Conservation (phyloP, 2,113 vertebrate species). For the Ornithorhynchus anatinus region DNA sequence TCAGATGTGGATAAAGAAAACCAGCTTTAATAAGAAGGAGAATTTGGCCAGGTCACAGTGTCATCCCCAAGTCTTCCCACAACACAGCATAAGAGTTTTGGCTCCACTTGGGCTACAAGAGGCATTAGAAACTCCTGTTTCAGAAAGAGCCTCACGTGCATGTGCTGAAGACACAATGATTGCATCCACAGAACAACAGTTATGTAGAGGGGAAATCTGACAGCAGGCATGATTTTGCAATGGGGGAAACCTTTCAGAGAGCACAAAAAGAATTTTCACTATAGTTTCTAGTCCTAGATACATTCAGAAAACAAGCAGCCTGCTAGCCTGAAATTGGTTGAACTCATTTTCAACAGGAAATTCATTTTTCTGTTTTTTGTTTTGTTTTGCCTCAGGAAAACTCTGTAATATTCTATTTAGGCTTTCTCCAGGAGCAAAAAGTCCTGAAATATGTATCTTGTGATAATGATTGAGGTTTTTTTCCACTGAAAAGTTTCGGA, state of each 20-base stretch:
- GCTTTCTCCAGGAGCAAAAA: neutral
- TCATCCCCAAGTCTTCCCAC: neutral
- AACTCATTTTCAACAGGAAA: neutral
- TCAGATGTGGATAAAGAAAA: conserved; percentile 6
- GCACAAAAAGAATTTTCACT: no score
- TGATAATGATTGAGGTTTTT: neutral
- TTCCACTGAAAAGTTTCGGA: conserved; percentile 19
- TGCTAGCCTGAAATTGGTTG: neutral
- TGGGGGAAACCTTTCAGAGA: no score
- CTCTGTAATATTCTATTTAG: conserved; percentile 21
- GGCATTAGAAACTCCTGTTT: neutral
- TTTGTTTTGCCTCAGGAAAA: neutral
- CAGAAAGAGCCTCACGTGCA: neutral
- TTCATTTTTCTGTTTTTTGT: neutral
- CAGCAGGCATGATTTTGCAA: no score
- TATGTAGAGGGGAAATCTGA: no score
- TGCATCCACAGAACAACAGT: no score
- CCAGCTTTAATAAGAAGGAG: conserved; percentile 41
- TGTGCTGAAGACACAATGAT: no score
- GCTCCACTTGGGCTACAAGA: conserved; percentile 5
- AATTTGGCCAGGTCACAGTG: conserved; percentile 32
- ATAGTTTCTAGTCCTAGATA: conserved; percentile 16
- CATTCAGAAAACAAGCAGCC: neutral
- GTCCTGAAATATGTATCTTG: neutral
- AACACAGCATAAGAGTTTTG: neutral